Evolutionary conservation across 64 coral and sea anemone species (phyloP).

Genomic region (Pocillopora verrucosa): DNA sequence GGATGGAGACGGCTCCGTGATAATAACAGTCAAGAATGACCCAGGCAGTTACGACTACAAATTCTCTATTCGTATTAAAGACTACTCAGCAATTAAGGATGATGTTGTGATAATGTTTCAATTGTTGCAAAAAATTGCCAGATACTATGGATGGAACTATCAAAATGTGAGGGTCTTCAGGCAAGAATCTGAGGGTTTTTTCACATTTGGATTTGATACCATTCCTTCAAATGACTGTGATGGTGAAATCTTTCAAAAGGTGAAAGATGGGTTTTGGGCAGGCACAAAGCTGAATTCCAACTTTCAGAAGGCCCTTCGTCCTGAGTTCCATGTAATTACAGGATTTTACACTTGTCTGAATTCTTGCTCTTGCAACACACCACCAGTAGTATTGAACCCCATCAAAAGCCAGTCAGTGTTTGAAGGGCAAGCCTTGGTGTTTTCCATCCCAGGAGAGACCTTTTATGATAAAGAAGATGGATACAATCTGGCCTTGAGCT

Average conservation of each 20-base stretch:
- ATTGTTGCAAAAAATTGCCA: conserved; percentile 42
- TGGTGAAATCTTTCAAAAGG: background rate
- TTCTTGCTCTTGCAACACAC: conserved; percentile 14
- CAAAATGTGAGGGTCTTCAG: conserved; percentile 30
- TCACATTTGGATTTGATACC: conserved; percentile 46
- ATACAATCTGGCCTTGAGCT: conserved; percentile 19
- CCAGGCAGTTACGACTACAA: conserved; percentile 8
- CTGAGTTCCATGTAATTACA: conserved; percentile 27
- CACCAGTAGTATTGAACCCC: background rate
- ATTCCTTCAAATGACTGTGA: conserved; percentile 30
- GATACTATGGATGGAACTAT: conserved; percentile 22
- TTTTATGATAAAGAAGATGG: conserved; percentile 60
- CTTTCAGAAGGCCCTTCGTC: conserved; percentile 14
- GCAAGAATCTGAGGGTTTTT: conserved; percentile 4
- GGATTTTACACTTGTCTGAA: conserved; percentile 4
- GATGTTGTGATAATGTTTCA: conserved; percentile 16
- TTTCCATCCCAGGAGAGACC: conserved; percentile 19
- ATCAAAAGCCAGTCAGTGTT: background rate
- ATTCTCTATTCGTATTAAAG: conserved; percentile 30
- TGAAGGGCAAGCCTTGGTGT: conserved; percentile 26
- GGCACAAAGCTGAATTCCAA: conserved; percentile 9
- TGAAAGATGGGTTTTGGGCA: conserved; percentile 24
- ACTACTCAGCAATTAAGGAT: conserved; percentile 24
- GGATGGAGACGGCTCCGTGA: background rate
- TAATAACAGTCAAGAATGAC: background rate